phyloP scores from a whole-genome alignment of 2,113 vertebrate genomes.

The Festucalex cinctus region DNA sequence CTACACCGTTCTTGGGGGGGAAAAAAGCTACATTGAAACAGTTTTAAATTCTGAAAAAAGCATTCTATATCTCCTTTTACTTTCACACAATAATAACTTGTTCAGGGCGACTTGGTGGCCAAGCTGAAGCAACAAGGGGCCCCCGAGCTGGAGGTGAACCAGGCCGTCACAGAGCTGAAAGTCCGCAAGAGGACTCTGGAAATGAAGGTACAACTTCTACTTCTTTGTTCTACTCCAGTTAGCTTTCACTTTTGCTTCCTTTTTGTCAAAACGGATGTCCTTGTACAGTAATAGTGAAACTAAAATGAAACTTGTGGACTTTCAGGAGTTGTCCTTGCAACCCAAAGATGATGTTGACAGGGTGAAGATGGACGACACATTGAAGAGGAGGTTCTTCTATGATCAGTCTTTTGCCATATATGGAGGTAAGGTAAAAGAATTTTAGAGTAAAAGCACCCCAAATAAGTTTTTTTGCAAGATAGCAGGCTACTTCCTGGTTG shows the following conservation, averaged over 20 bases:
- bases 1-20: too few species aligned
- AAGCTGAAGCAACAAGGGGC: conserved; percentile 23
- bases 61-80: neutral
- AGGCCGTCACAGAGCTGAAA: conserved; percentile 88
- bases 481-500: too few species aligned
- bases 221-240: neutral
- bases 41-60: too few species aligned
- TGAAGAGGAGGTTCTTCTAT: conserved; percentile 93
- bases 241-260: neutral
- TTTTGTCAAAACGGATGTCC: too few species aligned
- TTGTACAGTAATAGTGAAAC: neutral
- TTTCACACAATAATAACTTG: neutral
- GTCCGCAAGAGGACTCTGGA: conserved; percentile 84
- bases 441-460: too few species aligned
- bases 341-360: conserved; percentile 89
- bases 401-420: conserved; percentile 95
- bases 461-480: too few species aligned
- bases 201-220: conserved; percentile 76
- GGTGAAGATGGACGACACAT: conserved; percentile 89
- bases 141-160: conserved; percentile 71
- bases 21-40: too few species aligned
- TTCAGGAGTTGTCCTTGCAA: conserved; percentile 84
- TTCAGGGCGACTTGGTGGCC: conserved; percentile 32
- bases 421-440: conserved; percentile 74
- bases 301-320: neutral